Conservation (phyloP, 1,140 invertebrate species). For the Melanaphis sacchari region DNA sequence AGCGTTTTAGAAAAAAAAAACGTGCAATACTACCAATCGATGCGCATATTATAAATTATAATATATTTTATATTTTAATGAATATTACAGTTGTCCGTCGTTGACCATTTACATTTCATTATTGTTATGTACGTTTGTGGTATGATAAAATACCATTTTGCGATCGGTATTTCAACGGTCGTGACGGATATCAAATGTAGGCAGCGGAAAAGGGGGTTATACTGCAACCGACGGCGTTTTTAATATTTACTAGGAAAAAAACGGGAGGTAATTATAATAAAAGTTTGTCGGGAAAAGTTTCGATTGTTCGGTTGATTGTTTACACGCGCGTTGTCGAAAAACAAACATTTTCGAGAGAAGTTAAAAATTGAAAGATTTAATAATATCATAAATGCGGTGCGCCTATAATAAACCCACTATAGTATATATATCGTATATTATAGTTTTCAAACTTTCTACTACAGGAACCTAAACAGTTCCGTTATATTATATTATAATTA, state of each 20-base stretch:
- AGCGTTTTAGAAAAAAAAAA: no score
- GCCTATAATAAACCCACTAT: neutral
- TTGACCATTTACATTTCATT: neutral
- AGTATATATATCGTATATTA: neutral
- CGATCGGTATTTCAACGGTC: neutral
- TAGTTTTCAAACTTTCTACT: neutral
- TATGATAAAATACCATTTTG: neutral
- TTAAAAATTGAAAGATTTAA: neutral
- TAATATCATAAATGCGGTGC: neutral
- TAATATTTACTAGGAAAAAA: neutral
- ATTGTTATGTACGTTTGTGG: neutral
- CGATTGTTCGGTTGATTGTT: neutral
- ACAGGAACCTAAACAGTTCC: neutral
- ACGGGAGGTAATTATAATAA: neutral
- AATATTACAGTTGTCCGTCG: neutral
- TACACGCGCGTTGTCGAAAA: neutral
- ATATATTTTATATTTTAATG: neutral
- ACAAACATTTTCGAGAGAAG: neutral
- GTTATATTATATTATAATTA: neutral
- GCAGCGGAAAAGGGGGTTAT: neutral
- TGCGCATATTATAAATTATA: no score
- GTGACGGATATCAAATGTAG: neutral
- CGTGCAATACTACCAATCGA: no score
- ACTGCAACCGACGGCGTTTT: neutral
- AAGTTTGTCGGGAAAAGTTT: neutral